phyloP scores from a whole-genome alignment of 1,140 invertebrate species.

The Lethrus apterus region DNA sequence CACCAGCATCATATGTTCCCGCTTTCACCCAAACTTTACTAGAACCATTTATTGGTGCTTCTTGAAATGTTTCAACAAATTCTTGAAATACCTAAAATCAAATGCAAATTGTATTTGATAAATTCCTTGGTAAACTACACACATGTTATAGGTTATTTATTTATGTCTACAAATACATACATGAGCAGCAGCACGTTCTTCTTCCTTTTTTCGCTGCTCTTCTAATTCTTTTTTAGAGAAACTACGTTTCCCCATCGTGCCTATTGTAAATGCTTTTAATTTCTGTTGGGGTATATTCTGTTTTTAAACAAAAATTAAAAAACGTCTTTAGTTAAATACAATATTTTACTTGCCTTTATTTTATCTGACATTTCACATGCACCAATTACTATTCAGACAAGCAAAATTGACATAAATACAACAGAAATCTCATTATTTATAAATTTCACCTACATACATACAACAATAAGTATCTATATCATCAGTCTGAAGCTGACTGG shows the following conservation, averaged over 20 bases:
- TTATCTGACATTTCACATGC: slow-evolving; percentile 7
- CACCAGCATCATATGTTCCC: slow-evolving; percentile 90
- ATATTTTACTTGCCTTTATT: not conserved
- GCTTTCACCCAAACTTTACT: slow-evolving; percentile 96
- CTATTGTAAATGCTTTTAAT: slow-evolving; percentile 75
- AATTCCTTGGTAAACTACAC: not conserved
- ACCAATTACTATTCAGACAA: too few species aligned
- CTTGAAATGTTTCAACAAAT: slow-evolving; percentile 96
- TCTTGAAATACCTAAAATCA: slow-evolving; percentile 80
- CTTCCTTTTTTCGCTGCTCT: slow-evolving; percentile 82
- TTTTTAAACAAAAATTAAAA: not conserved
- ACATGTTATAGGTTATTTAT: slow-evolving; percentile 15
- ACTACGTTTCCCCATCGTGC: slow-evolving; percentile 70
- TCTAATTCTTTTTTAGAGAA: slow-evolving; percentile 82
- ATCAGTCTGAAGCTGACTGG: too few species aligned
- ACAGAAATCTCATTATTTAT: too few species aligned
- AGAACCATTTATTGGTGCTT: slow-evolving; percentile 64
- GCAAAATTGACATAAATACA: too few species aligned
- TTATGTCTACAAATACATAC: slow-evolving; percentile 40
- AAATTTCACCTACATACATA: too few species aligned
- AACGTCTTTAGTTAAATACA: not conserved
- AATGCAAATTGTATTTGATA: slow-evolving; percentile 11
- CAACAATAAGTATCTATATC: too few species aligned
- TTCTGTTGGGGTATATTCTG: slow-evolving; percentile 65
- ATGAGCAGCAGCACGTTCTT: slow-evolving; percentile 78